These are phyloP conservation scores for Amphiprion clarkii DNA, from an alignment of 2,797 vertebrate species.

Conservation along the genomic window DNA sequence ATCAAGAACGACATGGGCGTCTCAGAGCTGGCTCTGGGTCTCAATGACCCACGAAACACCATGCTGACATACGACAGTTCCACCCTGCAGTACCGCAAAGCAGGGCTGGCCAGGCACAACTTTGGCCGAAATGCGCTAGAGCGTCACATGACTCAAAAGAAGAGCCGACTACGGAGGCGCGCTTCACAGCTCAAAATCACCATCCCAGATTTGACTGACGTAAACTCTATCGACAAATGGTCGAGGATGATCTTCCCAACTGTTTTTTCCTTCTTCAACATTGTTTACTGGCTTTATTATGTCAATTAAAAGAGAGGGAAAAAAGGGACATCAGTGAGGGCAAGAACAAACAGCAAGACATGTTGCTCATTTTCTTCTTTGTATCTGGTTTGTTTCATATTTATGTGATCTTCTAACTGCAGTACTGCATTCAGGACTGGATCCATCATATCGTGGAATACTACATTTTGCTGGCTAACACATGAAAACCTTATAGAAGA, in stretches of 20 bases:
- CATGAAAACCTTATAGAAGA: constrained; percentile 71
- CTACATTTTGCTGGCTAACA: constrained; percentile 91
- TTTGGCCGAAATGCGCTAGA: constrained; percentile 95
- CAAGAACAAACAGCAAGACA: constrained; percentile 59
- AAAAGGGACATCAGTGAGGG: constrained; percentile 50
- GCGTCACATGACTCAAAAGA: constrained; percentile 95
- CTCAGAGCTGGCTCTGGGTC: constrained; percentile 93
- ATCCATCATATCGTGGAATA: constrained; percentile 87
- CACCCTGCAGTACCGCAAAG: constrained; percentile 95
- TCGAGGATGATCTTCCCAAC: constrained; percentile 99
- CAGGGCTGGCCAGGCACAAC: constrained; percentile 92
- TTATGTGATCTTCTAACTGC: constrained; percentile 88
- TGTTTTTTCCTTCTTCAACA: constrained; percentile 98
- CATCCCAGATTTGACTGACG: constrained; percentile 98
- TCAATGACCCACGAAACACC: constrained; percentile 93
- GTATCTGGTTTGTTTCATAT: constrained; percentile 66
- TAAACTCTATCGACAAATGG: constrained; percentile 99
- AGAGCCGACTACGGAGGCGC: constrained; percentile 93
- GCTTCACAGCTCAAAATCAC: constrained; percentile 97
- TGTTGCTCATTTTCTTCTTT: constrained; percentile 52
- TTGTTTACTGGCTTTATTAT: constrained; percentile 99
- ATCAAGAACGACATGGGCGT: constrained; percentile 99
- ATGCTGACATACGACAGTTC: constrained; percentile 97
- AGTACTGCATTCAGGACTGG: constrained; percentile 86
- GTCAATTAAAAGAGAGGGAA: constrained; percentile 89